Base-by-base conservation (phyloP, 2,797 vertebrate genomes). In the Diglossa cyanea region DNA sequence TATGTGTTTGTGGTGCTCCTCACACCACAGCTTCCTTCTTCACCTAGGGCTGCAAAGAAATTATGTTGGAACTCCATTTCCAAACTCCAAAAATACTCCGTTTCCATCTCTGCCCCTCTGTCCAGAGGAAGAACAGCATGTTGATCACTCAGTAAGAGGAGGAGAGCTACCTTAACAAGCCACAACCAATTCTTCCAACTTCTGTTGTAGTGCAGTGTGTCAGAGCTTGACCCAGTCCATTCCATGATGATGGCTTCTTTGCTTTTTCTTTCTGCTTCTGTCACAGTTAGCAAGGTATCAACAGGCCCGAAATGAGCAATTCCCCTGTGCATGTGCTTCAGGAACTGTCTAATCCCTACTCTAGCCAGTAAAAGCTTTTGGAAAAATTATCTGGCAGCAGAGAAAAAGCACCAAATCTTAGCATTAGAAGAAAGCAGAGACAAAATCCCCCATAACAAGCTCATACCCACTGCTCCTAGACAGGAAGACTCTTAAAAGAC, bases 401-500 rank as follows among this genome's bases (percentile, higher is more conserved):
- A 63, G 9, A 17, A 61, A 33, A 71, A 13, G 9, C 20, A 5
- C 11, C 58, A 95, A 95, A 91, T 93, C 79, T 72, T 91, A 93
- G 4, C 67, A 87, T 63, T 66, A 91, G 92, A 91, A 96, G 81
- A 96, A 92, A 96, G 76, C 79, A 42, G 26, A 84, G 13, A 86
- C 39, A 91, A 95, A 96, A 84, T 78, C 57, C 94, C 81, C 86
- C 39, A 1, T 88, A 96, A 81, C 11, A 72, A 86, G 82, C 90
- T 94, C 58, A 37, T 75, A 74, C 84, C 81, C 73, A 84, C 94
- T 79, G 42, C 75, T 90, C 81, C 88, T 55, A 83, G 57, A 84
- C 89, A 94, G 91, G 70, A 94, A 94, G 73, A 73, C 79, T 86
- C 89, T 83, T 50, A 47, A 86, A 95, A 96, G 75, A 79, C 58